Evolutionary conservation across 2,797 vertebrate species (phyloP), one percentile per base, ranked within the genome.

Genomic region (Acipenser ruthenus): DNA sequence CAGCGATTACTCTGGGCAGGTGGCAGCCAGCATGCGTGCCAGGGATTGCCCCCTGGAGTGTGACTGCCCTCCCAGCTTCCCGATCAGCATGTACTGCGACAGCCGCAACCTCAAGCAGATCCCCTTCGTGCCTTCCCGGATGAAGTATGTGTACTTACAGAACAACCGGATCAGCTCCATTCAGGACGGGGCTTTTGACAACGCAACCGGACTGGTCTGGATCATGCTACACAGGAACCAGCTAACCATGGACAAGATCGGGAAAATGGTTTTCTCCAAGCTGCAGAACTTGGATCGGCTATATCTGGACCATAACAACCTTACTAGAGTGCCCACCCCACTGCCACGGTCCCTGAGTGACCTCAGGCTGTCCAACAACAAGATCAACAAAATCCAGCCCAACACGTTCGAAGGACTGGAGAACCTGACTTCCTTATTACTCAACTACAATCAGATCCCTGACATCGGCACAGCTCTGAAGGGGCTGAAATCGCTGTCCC

Each of bases 91-190:
- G 94, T 98, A 98, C 79, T 99, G 96, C 6, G 92, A 98, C 66
- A 87, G 88, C 1, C 92, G 95, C 10, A 88, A 88, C 70, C 87
- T 99, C 74, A 90, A 89, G 8, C 86, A 88, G 66, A 84, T 99
- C 70, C 96, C 96, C 4, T 80, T 84, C 7, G 86, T 99, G 69
- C 95, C 95, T 0, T 90, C 93, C 12, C 86, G 89, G 9, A 89
- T 99, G 77, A 97, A 96, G 69, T 99, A 98, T 2, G 79, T 95
- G 69, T 99, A 99, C 71, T 93, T 99, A 73, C 95, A 98, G 79
- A 88, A 94, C 83, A 99, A 99, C 66, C 90, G 88, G 66, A 90
- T 99, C 75, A 74, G 84, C 0, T 64, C 89, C 55, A 82, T 99
- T 71, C 89, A 94, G 1, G 94, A 96, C 12, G 83, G 89, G 0